Percentiles rank a stretch among this genome's conserved stretches.
These are phyloP conservation scores for Amphimedon queenslandica DNA, from an alignment of 37 sponge, comb jelly and placozoan genomes.

Conservation along the genomic window DNA sequence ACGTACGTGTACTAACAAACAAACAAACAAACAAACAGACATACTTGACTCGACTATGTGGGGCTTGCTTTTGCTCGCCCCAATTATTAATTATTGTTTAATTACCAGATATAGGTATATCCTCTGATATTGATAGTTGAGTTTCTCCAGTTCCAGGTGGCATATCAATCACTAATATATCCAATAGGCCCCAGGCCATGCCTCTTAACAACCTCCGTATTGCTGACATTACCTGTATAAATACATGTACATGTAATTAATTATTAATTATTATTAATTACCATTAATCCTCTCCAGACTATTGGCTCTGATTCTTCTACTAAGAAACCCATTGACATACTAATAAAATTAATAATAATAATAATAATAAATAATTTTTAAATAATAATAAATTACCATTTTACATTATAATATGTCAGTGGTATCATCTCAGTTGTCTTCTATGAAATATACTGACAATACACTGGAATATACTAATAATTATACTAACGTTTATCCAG, in stretches of 20 bases:
- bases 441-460: background rate
- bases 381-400: conserved; percentile 63
- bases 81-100: background rate
- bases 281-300: conserved; percentile 99
- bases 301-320: conserved; percentile 90
- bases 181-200: conserved; percentile 91
- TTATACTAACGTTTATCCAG: conserved; percentile 64
- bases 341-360: conserved; percentile 16
- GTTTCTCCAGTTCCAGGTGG: conserved; percentile 99
- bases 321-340: conserved; percentile 99
- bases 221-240: conserved; percentile 98
- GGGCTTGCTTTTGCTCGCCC: too few species aligned
- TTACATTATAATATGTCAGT: conserved; percentile 83
- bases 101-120: conserved; percentile 65
- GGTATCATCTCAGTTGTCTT: conserved; percentile 88
- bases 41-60: too few species aligned
- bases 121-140: conserved; percentile 89
- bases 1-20: too few species aligned
- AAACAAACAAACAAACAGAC: too few species aligned
- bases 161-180: conserved; percentile 94
- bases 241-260: background rate
- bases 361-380: background rate
- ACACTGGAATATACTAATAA: background rate
- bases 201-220: conserved; percentile 81
- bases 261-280: too few species aligned